Percentiles rank a stretch among this genome's conserved stretches.
These are phyloP conservation scores for Coluber constrictor DNA, from an alignment of 2,797 vertebrate species.

Conservation along the genomic window DNA sequence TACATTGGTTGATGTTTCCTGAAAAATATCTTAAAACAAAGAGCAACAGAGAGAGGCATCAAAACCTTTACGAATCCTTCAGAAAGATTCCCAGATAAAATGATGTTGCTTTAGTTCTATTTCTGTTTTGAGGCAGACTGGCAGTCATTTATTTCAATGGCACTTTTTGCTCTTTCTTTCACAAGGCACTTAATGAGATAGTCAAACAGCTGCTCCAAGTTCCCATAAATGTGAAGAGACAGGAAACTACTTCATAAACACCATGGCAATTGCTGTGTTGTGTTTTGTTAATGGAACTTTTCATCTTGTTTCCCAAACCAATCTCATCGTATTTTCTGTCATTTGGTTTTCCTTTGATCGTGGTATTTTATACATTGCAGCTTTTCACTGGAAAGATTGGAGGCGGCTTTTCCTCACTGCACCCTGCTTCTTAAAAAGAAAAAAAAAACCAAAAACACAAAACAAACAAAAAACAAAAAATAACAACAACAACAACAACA, in stretches of 20 bases:
- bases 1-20: neutral
- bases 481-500: neutral
- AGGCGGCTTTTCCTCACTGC: neutral
- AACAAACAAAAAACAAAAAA: neutral
- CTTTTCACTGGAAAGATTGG: neutral
- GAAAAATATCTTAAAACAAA: neutral
- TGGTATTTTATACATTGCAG: neutral
- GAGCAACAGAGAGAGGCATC: neutral
- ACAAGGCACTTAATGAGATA: neutral
- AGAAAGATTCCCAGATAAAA: neutral
- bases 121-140: neutral
- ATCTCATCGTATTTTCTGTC: constrained; percentile 3
- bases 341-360: constrained; percentile 8
- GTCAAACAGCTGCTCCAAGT: constrained; percentile 28
- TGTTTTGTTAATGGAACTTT: constrained; percentile 9
- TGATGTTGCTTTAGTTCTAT: neutral
- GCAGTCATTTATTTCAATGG: constrained; percentile 7
- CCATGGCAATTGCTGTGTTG: neutral
- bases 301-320: constrained; percentile 29
- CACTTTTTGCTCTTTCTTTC: constrained; percentile 4
- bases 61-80: neutral
- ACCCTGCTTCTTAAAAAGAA: neutral
- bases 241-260: neutral
- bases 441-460: neutral
- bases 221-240: neutral